Evolutionary conservation across 2,888 invertebrate species (phyloP).

Genomic region (Ferdinandea cuprea): DNA sequence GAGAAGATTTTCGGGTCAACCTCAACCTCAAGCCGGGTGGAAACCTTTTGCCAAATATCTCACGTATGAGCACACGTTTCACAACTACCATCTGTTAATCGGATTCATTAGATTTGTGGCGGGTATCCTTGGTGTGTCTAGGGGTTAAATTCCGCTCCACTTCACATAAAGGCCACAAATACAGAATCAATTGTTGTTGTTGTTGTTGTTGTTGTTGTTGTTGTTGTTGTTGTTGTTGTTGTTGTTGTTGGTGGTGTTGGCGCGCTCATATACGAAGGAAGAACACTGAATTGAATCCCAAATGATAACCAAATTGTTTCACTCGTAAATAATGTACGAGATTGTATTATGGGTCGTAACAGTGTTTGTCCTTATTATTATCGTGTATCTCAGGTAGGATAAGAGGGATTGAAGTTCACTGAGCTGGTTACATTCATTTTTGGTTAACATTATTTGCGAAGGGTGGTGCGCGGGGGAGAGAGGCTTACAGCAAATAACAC

Average conservation of each 20-base stretch:
- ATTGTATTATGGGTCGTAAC: conserved; percentile 23
- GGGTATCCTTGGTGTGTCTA: conserved; percentile 15
- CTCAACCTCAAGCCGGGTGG: background rate
- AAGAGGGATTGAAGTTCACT: conserved; percentile 16
- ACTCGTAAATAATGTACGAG: conserved; percentile 41
- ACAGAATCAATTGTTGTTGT: conserved; percentile 39
- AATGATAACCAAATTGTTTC: conserved; percentile 51
- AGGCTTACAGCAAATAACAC: background rate
- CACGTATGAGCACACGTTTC: conserved; percentile 19
- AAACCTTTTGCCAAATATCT: conserved; percentile 33
- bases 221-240: no score
- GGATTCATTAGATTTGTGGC: conserved; percentile 47
- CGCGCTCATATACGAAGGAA: background rate
- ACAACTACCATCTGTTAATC: conserved; percentile 41
- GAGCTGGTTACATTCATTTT: background rate
- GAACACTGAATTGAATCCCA: conserved; percentile 40
- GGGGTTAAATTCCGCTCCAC: conserved; percentile 27
- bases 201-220: no score
- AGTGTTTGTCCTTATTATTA: conserved; percentile 39
- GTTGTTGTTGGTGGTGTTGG: conserved; percentile 24
- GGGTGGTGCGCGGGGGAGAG: background rate
- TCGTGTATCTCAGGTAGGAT: conserved; percentile 32
- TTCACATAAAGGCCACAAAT: conserved; percentile 18
- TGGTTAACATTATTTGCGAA: background rate
- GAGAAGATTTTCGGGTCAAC: conserved; percentile 49